Conservation (phyloP, 1,140 invertebrate species). For the Potamilus streckersoni region DNA sequence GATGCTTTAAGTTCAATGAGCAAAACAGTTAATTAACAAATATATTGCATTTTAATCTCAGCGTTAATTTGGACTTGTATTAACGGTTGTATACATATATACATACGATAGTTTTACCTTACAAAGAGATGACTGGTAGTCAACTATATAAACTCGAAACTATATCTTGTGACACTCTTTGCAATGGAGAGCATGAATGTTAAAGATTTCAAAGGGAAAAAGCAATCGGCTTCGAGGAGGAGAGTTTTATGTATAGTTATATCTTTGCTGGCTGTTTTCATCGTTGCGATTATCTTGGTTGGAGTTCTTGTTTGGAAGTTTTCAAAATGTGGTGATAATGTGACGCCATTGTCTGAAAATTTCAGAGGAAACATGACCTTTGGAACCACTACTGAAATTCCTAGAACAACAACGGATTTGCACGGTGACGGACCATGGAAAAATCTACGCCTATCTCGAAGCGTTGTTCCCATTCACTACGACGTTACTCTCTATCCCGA, state of each 20-base stretch:
- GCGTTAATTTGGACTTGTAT: too few relatives aligned
- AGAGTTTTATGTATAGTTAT: constrained; percentile 32
- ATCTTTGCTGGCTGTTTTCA: constrained; percentile 34
- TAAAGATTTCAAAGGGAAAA: background rate
- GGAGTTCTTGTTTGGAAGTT: constrained; percentile 43
- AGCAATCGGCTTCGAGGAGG: constrained; percentile 13
- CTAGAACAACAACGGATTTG: constrained; percentile 10
- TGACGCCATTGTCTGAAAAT: background rate
- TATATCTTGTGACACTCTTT: background rate
- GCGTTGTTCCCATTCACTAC: constrained; percentile 80
- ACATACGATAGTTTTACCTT: background rate
- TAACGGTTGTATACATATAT: background rate
- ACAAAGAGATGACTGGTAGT: background rate
- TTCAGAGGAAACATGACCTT: background rate
- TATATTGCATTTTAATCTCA: too few relatives aligned
- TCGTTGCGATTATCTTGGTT: constrained; percentile 25
- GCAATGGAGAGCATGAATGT: background rate
- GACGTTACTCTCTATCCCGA: constrained; percentile 80
- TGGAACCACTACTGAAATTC: background rate
- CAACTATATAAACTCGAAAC: background rate
- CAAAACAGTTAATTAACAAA: too few relatives aligned
- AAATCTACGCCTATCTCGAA: constrained; percentile 73
- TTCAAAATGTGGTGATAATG: constrained; percentile 11
- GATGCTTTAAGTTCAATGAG: too few relatives aligned
- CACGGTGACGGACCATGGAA: constrained; percentile 59